These are phyloP conservation scores for Ictalurus punctatus DNA, from an alignment of 2,113 vertebrate genomes.

Conservation along the genomic window DNA sequence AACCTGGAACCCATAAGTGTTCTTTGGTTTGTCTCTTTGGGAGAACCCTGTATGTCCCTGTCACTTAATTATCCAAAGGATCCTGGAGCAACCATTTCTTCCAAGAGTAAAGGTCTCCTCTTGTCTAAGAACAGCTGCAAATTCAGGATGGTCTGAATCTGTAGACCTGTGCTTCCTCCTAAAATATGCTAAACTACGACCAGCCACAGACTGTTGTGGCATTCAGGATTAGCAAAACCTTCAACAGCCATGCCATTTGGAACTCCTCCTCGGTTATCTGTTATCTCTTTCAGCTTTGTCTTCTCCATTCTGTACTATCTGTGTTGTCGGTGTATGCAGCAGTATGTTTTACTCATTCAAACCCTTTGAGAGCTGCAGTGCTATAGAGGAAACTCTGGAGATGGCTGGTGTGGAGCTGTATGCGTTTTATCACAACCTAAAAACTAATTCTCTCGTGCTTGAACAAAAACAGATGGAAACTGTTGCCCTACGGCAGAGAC, in stretches of 20 bases:
- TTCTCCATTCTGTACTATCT: background rate
- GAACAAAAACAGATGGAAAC: background rate
- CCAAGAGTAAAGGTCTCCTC: background rate
- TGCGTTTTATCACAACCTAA: background rate
- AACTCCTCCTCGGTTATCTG: background rate
- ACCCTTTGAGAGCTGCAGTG: background rate
- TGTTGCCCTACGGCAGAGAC: background rate
- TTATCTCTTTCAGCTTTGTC: background rate
- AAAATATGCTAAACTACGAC: background rate
- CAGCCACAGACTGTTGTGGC: background rate
- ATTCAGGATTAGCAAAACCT: background rate
- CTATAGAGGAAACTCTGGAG: background rate
- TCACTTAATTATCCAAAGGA: background rate
- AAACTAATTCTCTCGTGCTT: too few species aligned
- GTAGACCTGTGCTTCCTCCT: background rate
- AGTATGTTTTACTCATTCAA: background rate
- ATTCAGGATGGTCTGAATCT: background rate
- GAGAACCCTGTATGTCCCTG: background rate
- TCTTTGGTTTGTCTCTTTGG: background rate
- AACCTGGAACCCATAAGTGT: background rate
- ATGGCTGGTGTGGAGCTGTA: background rate
- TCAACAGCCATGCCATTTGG: background rate
- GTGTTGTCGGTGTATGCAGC: background rate
- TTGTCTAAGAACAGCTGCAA: background rate
- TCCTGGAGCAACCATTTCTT: background rate